Evolutionary conservation across 1,140 invertebrate genomes (phyloP).

Genomic region (Oryctes rhinoceros): DNA sequence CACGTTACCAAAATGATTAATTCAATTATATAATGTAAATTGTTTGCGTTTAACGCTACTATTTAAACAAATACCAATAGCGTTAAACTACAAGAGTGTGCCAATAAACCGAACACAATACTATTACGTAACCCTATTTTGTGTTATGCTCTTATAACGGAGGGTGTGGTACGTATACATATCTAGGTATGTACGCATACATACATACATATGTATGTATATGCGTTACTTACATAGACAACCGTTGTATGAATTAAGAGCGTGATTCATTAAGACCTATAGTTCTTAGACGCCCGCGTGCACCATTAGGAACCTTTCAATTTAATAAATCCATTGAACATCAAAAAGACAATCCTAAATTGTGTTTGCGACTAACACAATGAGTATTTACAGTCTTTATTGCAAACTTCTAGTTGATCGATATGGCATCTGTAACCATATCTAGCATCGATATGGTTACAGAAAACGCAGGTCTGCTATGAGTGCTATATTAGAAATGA

Average conservation of each 20-base stretch:
- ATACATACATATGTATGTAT: no score
- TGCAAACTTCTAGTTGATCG: no score
- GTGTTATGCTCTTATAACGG: neutral
- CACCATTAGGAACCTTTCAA: no score
- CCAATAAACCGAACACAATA: neutral
- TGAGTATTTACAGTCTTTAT: no score
- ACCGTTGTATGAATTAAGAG: neutral
- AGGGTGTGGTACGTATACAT: constrained; percentile 8
- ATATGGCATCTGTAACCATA: no score
- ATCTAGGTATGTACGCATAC: neutral
- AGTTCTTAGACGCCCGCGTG: neutral
- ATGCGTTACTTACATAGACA: neutral
- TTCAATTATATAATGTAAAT: constrained; percentile 5
- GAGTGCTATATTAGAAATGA: no score
- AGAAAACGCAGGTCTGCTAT: no score
- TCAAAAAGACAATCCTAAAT: no score
- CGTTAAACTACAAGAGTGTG: neutral
- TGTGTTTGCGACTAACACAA: no score
- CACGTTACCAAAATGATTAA: neutral
- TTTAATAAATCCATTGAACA: no score
- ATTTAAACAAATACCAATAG: neutral
- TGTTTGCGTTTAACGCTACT: neutral
- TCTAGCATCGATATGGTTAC: no score
- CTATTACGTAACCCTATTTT: neutral
- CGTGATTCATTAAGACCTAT: neutral